These are phyloP conservation scores for Peromyscus aztecus DNA, from an alignment of 2,797 vertebrate species.

Conservation along the genomic window DNA sequence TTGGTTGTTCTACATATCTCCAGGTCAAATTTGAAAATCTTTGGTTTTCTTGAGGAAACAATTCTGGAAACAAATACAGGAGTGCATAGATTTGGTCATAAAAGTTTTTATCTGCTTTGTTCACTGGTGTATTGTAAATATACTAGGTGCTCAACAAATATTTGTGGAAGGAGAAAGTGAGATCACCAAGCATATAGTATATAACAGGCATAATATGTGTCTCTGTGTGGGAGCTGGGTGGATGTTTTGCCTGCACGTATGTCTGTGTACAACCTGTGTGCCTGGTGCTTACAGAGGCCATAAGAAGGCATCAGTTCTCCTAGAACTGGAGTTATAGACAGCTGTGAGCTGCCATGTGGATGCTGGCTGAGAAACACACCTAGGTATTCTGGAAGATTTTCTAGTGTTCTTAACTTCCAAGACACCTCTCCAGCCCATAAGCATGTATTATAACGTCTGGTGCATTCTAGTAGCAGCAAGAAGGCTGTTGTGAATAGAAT, in stretches of 20 bases:
- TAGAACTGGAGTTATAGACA: not conserved
- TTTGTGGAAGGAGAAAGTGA: not conserved
- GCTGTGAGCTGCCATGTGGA: not conserved
- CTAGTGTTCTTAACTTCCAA: not conserved
- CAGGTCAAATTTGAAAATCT: not conserved
- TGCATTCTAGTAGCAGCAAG: constrained; percentile 13
- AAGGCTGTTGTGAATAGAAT: not conserved
- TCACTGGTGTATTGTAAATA: not conserved
- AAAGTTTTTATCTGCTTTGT: not conserved
- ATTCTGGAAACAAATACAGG: not conserved
- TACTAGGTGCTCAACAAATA: constrained; percentile 3
- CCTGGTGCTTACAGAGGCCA: not conserved
- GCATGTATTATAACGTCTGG: not conserved
- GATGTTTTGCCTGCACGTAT: not conserved
- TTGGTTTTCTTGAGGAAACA: constrained; percentile 31
- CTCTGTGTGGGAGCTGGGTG: not conserved
- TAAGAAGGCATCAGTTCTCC: not conserved
- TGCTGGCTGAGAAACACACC: not conserved
- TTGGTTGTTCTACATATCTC: not conserved
- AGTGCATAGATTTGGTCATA: not conserved
- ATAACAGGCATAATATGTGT: not conserved
- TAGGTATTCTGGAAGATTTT: not conserved
- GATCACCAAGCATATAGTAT: not conserved
- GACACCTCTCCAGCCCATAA: too few species aligned
- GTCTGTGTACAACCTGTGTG: not conserved